A percentile compares a stretch with the other conserved stretches of the same genome.
Conservation (phyloP, 2,113 vertebrate genomes). For the Phalacrocorax brasilianus region DNA sequence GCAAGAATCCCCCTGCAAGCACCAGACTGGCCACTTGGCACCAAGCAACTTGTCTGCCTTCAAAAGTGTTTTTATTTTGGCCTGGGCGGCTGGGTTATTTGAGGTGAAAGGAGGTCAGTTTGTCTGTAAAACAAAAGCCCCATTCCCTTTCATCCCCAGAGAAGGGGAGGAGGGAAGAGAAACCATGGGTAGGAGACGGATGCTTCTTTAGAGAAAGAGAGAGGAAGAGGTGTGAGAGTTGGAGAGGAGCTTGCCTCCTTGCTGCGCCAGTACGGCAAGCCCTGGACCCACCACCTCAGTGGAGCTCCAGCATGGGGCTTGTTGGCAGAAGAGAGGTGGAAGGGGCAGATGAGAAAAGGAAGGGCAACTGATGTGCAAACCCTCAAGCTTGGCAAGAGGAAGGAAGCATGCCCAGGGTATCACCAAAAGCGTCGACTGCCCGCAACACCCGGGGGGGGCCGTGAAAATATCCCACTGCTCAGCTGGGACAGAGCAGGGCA, state of each 20-base stretch:
- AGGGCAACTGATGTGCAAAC: not conserved
- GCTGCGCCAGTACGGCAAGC: fast-evolving
- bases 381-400: fast-evolving
- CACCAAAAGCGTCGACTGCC: not conserved
- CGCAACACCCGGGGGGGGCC: fast-evolving
- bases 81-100: conserved; percentile 42
- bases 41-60: not conserved
- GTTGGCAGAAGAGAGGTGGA: not conserved
- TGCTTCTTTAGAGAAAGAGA: not conserved
- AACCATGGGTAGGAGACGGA: not conserved
- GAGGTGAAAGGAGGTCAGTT: conserved; percentile 60
- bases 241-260: not conserved
- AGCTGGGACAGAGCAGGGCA: fast-evolving
- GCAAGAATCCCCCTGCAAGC: not conserved
- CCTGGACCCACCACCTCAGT: fast-evolving
- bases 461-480: not conserved
- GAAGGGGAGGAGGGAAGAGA: conserved; percentile 16
- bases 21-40: conserved; percentile 13
- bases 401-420: not conserved
- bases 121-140: conserved; percentile 55
- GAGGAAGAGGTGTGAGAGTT: not conserved
- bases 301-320: fast-evolving
- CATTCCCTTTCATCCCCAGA: conserved; percentile 52
- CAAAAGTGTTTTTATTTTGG: conserved; percentile 62
- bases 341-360: not conserved